Conservation (phyloP, 2,113 vertebrate species). For the Petromus typicus region DNA sequence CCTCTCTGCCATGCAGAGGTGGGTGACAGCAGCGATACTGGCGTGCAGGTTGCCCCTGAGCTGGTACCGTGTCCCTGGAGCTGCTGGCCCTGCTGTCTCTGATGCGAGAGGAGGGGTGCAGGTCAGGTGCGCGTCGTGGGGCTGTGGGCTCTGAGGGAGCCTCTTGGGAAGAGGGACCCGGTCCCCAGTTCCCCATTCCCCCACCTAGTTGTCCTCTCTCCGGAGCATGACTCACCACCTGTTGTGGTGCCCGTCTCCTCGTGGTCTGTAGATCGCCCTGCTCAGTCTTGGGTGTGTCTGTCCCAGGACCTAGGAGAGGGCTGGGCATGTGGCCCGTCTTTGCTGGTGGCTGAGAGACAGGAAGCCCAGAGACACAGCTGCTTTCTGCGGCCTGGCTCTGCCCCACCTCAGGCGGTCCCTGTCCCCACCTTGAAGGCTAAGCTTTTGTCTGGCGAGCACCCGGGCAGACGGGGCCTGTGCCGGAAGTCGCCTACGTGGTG, state of each 20-base stretch:
- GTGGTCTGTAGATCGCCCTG: too few species aligned
- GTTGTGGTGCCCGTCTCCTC: fast-evolving
- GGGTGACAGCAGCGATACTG: neutral
- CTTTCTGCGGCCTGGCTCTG: too few species aligned
- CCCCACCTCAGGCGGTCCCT: neutral
- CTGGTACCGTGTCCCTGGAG: too few species aligned
- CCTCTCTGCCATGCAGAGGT: neutral
- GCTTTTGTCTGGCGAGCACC: neutral
- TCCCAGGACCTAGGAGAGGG: neutral
- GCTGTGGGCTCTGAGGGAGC: neutral
- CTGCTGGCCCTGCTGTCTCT: neutral
- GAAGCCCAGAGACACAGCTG: neutral
- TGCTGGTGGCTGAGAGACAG: neutral
- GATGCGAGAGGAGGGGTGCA: too few species aligned
- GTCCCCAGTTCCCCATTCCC: neutral
- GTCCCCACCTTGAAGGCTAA: neutral
- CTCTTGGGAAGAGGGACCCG: neutral
- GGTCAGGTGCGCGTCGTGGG: too few species aligned
- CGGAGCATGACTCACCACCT: too few species aligned
- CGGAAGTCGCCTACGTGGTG: fast-evolving
- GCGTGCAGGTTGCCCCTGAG: too few species aligned
- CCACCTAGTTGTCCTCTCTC: neutral
- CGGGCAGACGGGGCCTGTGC: neutral
- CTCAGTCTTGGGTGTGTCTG: too few species aligned
- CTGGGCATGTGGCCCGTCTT: too few species aligned